A percentile compares a stretch with the other conserved stretches of the same genome.
These are phyloP conservation scores for Acrocephalus arundinaceus DNA, from an alignment of 2,113 vertebrate species.

Conservation along the genomic window DNA sequence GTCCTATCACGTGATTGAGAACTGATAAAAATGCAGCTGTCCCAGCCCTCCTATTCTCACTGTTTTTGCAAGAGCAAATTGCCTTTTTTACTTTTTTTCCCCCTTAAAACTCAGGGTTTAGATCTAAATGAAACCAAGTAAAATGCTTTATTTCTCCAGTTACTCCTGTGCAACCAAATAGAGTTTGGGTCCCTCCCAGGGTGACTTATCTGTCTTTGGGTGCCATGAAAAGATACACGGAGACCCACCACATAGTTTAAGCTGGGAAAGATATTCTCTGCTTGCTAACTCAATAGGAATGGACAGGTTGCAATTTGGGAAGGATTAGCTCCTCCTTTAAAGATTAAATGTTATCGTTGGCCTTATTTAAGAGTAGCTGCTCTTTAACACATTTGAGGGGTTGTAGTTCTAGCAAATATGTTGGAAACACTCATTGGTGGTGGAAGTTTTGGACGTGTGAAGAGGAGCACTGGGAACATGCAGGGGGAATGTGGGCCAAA, in stretches of 20 bases:
- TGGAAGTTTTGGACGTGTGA: not conserved
- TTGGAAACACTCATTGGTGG: not conserved
- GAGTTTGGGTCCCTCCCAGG: not conserved
- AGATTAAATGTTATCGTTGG: not conserved
- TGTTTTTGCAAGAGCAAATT: not conserved
- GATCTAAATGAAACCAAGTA: not conserved
- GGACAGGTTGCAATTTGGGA: not conserved
- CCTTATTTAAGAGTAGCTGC: not conserved
- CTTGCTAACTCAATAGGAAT: not conserved
- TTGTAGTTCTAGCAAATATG: not conserved
- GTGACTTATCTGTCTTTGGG: not conserved
- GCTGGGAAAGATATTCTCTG: not conserved
- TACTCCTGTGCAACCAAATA: not conserved
- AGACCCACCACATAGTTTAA: not conserved
- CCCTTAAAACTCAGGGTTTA: not conserved
- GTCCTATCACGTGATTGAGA: not conserved
- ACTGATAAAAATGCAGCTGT: not conserved
- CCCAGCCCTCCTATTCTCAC: not conserved
- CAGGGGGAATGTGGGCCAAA: not conserved
- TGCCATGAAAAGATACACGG: not conserved
- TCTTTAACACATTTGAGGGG: not conserved
- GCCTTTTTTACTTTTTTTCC: accelerated
- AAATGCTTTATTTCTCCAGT: not conserved
- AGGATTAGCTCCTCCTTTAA: not conserved
- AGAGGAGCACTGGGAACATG: not conserved